Percentiles rank a stretch among this genome's conserved stretches.
Evolutionary conservation across 2,888 invertebrate species (phyloP).

Genomic region (Sinodicranocentrus sp.): DNA sequence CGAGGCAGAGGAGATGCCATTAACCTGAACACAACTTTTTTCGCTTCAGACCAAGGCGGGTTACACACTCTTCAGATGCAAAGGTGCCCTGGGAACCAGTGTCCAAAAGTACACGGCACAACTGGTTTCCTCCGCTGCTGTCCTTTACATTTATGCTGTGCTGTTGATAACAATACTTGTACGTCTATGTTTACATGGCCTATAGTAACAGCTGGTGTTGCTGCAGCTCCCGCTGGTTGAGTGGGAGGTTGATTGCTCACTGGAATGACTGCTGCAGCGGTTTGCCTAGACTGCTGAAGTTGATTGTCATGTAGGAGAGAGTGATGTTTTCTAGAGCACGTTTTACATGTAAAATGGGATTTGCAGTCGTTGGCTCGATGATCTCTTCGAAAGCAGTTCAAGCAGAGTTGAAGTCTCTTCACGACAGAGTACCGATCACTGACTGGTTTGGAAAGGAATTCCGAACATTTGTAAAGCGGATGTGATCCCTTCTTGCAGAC

Average conservation of each 20-base stretch:
- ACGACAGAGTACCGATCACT: not conserved
- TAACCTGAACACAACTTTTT: not conserved
- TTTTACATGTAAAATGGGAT: slow-evolving; percentile 5
- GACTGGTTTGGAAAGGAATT: not conserved
- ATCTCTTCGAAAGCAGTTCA: slow-evolving; percentile 8
- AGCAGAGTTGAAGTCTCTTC: slow-evolving; percentile 8
- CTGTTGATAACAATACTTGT: slow-evolving; percentile 33
- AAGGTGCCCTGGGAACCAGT: slow-evolving; percentile 19
- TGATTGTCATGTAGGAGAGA: slow-evolving; percentile 7
- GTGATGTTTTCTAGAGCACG: slow-evolving; percentile 19
- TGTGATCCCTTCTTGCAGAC: not conserved
- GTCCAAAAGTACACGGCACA: slow-evolving; percentile 19
- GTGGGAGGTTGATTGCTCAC: too few relatives aligned
- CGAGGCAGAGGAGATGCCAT: not conserved
- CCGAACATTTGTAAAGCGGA: slow-evolving; percentile 14
- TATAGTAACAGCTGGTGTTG: too few relatives aligned
- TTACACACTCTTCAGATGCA: slow-evolving; percentile 1
- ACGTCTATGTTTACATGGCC: too few relatives aligned
- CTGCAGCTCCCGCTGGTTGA: not conserved
- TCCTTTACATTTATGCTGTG: too few relatives aligned
- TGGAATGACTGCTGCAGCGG: slow-evolving; percentile 3
- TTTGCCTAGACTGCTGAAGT: not conserved
- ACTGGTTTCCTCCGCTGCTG: not conserved
- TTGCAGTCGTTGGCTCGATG: not conserved
- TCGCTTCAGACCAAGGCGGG: not conserved